These are phyloP conservation scores for Speoplatyrhinus poulsoni DNA, from an alignment of 2,113 vertebrate species.

Conservation along the genomic window DNA sequence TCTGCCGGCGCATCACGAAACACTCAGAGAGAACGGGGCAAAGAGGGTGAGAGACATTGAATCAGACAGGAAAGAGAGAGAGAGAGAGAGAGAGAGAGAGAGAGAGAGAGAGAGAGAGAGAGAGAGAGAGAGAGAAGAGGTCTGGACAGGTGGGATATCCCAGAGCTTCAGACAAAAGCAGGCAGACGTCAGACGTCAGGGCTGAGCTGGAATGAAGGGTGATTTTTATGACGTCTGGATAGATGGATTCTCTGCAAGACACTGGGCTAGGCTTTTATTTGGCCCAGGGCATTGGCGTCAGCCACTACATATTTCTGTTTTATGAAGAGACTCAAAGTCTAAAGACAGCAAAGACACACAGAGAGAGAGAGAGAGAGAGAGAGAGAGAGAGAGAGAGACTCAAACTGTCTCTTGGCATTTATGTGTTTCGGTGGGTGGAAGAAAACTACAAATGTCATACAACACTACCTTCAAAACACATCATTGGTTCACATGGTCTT, in stretches of 20 bases:
- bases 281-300: constrained; percentile 64
- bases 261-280: constrained; percentile 68
- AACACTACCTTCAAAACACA: background rate
- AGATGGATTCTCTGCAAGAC: constrained; percentile 65
- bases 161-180: constrained; percentile 64
- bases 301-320: constrained; percentile 74
- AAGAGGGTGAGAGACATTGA: constrained; percentile 12
- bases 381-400: constrained; percentile 18
- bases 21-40: constrained; percentile 55
- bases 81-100: constrained; percentile 24
- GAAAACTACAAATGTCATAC: background rate
- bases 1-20: constrained; percentile 75
- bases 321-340: constrained; percentile 70
- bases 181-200: constrained; percentile 59
- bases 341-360: constrained; percentile 1
- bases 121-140: constrained; percentile 39
- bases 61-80: constrained; percentile 22
- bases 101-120: constrained; percentile 28
- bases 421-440: too few species aligned
- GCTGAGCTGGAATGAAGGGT: constrained; percentile 72
- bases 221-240: constrained; percentile 70
- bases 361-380: constrained; percentile 40
- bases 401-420: background rate
- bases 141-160: constrained; percentile 60
- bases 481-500: too few species aligned